These are phyloP conservation scores for Silurus meridionalis DNA, from an alignment of 2,113 vertebrate genomes.

Conservation along the genomic window DNA sequence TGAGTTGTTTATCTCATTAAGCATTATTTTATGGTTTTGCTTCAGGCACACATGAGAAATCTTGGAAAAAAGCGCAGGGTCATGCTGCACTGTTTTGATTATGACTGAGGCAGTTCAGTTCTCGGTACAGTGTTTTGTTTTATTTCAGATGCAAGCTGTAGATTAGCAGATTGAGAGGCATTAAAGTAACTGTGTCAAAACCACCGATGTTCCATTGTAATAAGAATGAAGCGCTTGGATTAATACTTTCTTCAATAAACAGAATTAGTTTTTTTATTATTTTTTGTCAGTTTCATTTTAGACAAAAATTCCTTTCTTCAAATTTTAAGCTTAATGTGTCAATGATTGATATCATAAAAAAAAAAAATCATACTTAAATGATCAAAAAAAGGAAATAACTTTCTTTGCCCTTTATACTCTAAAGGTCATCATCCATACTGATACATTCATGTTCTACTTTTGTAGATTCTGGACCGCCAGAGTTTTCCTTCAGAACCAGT, in stretches of 20 bases:
- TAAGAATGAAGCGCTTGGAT: background rate
- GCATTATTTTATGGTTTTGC: background rate
- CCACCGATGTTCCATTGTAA: too few relatives aligned
- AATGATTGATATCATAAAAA: background rate
- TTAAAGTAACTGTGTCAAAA: too few relatives aligned
- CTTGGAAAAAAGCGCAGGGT: background rate
- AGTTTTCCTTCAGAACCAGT: background rate
- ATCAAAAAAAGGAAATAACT: background rate
- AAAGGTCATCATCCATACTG: background rate
- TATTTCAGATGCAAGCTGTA: background rate
- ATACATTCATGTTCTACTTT: background rate
- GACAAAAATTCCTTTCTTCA: too few relatives aligned
- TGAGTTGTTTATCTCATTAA: constrained; percentile 37
- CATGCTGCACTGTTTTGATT: constrained; percentile 8
- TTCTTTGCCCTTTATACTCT: background rate
- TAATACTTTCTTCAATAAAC: background rate
- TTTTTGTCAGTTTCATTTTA: background rate
- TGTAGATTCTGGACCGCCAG: too few relatives aligned
- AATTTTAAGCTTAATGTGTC: background rate
- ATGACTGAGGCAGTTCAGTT: background rate
- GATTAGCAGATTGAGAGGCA: background rate
- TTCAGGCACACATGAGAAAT: background rate
- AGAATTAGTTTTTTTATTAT: background rate
- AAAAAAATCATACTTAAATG: background rate
- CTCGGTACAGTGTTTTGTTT: background rate